These are phyloP conservation scores for Platalea minor DNA, from an alignment of 2,797 vertebrate genomes.

Conservation along the genomic window DNA sequence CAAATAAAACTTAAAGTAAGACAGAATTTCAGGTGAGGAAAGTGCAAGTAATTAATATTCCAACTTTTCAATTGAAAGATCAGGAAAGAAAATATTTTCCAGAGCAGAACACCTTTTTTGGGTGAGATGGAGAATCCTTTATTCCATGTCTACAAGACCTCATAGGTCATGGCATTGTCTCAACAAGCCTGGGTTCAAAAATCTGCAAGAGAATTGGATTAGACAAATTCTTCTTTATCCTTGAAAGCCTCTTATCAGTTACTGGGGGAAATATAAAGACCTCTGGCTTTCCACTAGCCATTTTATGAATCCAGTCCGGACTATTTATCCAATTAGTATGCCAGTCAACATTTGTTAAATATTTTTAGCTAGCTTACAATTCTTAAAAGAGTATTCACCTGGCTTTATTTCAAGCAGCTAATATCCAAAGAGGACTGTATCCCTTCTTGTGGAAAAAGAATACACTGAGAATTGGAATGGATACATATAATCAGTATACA, in stretches of 20 bases:
- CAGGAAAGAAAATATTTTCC: not conserved
- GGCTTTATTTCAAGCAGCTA: not conserved
- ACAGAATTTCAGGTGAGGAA: not conserved
- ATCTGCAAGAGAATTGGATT: not conserved
- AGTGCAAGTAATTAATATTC: not conserved
- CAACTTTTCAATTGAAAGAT: not conserved
- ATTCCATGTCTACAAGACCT: not conserved
- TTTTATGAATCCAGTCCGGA: not conserved
- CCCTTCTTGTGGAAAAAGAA: not conserved
- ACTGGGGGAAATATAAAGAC: not conserved
- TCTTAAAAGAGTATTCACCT: not conserved
- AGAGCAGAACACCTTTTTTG: not conserved
- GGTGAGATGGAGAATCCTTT: not conserved
- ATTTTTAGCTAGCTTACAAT: not conserved
- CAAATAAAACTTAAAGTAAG: not conserved
- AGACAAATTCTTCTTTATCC: not conserved
- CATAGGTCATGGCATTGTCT: not conserved
- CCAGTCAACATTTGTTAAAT: not conserved
- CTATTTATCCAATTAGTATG: not conserved
- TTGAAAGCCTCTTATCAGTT: not conserved
- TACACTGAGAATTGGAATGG: not conserved
- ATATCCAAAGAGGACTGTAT: not conserved
- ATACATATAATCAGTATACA: accelerated
- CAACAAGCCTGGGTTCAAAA: not conserved
- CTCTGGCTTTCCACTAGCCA: not conserved